Evolutionary conservation across 2,113 vertebrate species (phyloP).

Genomic region (Anseranas semipalmata): DNA sequence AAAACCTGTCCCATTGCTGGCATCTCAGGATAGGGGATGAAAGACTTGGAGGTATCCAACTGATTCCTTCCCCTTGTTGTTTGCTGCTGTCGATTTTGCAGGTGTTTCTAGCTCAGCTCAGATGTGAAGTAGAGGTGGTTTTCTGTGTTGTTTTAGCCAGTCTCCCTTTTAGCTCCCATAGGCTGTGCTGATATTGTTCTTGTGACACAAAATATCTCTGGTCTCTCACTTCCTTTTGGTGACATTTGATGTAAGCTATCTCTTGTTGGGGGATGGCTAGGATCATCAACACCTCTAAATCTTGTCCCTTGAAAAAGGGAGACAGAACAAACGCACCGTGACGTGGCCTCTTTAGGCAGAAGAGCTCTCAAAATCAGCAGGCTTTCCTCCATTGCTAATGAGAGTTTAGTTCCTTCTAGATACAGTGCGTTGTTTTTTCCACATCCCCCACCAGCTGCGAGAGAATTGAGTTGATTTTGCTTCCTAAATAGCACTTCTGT

Average conservation of each 20-base stretch:
- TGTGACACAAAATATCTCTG: accelerated
- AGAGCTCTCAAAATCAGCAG: background rate
- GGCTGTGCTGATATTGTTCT: background rate
- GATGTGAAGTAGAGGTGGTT: background rate
- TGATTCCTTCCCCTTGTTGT: background rate
- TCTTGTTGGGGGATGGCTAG: background rate
- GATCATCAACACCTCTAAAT: background rate
- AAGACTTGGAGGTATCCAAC: background rate
- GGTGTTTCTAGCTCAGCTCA: background rate
- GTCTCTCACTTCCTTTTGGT: background rate
- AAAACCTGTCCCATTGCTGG: background rate
- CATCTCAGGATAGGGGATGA: background rate
- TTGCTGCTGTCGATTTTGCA: background rate
- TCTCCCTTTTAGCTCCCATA: background rate
- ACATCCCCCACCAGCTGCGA: background rate
- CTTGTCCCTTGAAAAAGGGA: background rate
- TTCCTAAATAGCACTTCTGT: background rate
- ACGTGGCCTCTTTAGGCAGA: background rate
- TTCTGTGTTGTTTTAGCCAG: background rate
- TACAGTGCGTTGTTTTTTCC: background rate
- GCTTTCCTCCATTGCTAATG: background rate
- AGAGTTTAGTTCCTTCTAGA: background rate
- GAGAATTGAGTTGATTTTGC: background rate
- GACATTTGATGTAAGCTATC: background rate
- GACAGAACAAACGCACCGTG: background rate